Evolutionary conservation across 1,140 invertebrate genomes (phyloP).

Genomic region (Halictus rubicundus): DNA sequence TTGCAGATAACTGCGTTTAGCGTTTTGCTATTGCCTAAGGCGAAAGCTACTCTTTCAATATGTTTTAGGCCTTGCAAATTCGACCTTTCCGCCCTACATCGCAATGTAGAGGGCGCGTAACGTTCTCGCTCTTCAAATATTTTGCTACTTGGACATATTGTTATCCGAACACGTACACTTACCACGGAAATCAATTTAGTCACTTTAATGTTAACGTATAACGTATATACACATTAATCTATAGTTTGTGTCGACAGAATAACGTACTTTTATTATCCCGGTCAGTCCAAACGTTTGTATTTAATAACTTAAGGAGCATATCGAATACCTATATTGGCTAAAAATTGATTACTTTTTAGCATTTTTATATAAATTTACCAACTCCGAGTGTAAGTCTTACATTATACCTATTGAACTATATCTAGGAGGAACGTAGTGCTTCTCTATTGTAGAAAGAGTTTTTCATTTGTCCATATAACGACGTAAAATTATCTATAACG

Average conservation of each 20-base stretch:
- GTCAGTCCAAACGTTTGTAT: not conserved
- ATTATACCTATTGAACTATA: not conserved
- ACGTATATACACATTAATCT: not conserved
- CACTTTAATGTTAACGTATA: too few relatives aligned
- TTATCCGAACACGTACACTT: too few relatives aligned
- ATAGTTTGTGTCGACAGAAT: not conserved
- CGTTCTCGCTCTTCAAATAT: too few relatives aligned
- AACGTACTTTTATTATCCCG: not conserved
- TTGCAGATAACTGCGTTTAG: too few relatives aligned
- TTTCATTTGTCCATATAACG: not conserved
- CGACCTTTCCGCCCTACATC: too few relatives aligned
- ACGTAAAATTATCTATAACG: not conserved
- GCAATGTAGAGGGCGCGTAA: too few relatives aligned
- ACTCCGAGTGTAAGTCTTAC: not conserved
- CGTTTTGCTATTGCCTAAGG: too few relatives aligned
- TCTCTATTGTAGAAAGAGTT: not conserved
- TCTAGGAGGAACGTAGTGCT: not conserved
- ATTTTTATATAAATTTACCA: constrained; percentile 1
- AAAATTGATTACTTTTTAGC: not conserved
- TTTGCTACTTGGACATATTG: too few relatives aligned
- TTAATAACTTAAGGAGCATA: too few relatives aligned
- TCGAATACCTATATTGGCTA: not conserved
- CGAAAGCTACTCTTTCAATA: too few relatives aligned
- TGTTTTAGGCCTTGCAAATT: too few relatives aligned
- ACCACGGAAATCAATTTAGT: too few relatives aligned